Conservation (phyloP, 2,797 vertebrate genomes). For the Delichon dasypus region DNA sequence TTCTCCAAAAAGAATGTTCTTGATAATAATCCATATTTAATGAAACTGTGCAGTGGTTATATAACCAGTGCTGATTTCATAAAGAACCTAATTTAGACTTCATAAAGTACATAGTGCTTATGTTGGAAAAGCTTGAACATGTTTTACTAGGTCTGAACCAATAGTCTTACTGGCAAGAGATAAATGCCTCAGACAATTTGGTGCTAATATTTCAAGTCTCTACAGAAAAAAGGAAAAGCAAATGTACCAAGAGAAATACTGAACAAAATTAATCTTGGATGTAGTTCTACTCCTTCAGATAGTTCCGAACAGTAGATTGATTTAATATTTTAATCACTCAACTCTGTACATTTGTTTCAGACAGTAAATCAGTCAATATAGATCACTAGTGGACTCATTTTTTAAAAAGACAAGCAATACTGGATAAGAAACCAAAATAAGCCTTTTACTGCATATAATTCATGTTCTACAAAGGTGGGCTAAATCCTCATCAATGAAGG, state of each 20-base stretch:
- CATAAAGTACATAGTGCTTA: slow-evolving; percentile 17
- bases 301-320: not conserved
- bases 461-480: not conserved
- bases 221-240: not conserved
- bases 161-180: slow-evolving; percentile 42
- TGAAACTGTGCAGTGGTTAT: slow-evolving; percentile 34
- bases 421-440: not conserved
- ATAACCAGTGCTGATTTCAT: slow-evolving; percentile 47
- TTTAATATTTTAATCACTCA: not conserved
- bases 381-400: not conserved
- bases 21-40: slow-evolving; percentile 56
- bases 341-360: not conserved
- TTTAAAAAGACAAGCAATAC: not conserved
- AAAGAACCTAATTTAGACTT: slow-evolving; percentile 49
- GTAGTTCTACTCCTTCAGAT: not conserved
- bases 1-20: slow-evolving; percentile 23
- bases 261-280: not conserved
- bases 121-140: slow-evolving; percentile 45
- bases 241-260: not conserved
- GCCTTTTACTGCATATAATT: not conserved
- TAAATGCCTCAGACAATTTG: slow-evolving; percentile 46
- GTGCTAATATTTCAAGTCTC: slow-evolving; percentile 37
- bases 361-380: not conserved
- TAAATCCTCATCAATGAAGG: not conserved
- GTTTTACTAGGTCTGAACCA: slow-evolving; percentile 38